phyloP scores from a whole-genome alignment of 1,140 invertebrate genomes.

The Dryas iulia region DNA sequence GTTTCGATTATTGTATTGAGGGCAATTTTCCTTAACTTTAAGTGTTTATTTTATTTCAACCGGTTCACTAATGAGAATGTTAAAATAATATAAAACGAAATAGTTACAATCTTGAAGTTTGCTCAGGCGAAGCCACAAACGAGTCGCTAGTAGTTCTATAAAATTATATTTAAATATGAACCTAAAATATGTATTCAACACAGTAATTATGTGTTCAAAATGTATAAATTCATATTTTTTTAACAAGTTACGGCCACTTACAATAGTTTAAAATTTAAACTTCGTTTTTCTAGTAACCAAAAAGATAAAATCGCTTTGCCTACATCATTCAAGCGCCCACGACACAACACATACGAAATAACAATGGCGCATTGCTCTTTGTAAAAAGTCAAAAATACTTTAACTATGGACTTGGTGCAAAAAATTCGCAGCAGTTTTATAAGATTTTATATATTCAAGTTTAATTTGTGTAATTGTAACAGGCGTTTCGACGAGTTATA shows the following conservation, averaged over 20 bases:
- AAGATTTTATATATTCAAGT: neutral
- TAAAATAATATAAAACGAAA: too few relatives aligned
- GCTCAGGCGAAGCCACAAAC: too few relatives aligned
- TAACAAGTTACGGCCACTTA: neutral
- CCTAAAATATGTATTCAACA: too few relatives aligned
- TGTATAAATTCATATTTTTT: neutral
- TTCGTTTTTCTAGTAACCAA: slow-evolving; percentile 15
- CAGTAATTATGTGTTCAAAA: too few relatives aligned
- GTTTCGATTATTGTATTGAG: too few relatives aligned
- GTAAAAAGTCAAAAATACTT: slow-evolving; percentile 4
- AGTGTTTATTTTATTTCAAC: too few relatives aligned
- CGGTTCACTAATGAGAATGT: too few relatives aligned
- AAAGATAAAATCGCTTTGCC: slow-evolving; percentile 25
- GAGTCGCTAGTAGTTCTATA: too few relatives aligned
- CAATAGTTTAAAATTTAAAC: neutral
- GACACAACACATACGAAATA: slow-evolving; percentile 42
- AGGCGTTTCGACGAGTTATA: too few relatives aligned
- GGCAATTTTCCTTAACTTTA: too few relatives aligned
- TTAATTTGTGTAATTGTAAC: neutral
- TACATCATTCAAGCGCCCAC: slow-evolving; percentile 64
- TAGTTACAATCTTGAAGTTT: too few relatives aligned
- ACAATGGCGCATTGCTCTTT: slow-evolving; percentile 37
- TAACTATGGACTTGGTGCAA: neutral
- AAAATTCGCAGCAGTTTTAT: neutral
- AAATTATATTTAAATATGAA: too few relatives aligned